Conservation (phyloP, 2,113 vertebrate species). For the Phaetusa simplex region DNA sequence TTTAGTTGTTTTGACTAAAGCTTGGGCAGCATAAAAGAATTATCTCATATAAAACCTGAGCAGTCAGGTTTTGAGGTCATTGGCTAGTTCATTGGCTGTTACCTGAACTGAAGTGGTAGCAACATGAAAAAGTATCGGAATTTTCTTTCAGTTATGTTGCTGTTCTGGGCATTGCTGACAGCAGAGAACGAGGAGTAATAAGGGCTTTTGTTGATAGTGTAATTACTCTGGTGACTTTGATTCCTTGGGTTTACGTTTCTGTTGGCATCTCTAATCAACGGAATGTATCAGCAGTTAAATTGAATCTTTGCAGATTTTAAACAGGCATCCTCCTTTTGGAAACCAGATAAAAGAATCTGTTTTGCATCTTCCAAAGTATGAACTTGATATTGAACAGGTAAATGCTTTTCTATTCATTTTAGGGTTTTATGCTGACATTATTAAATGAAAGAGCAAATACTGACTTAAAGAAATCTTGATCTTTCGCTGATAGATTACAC, state of each 20-base stretch:
- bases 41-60: background rate
- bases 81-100: background rate
- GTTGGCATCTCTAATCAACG: background rate
- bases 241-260: background rate
- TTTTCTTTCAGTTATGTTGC: background rate
- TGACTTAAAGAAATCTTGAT: background rate
- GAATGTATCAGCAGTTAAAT: background rate
- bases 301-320: constrained; percentile 86
- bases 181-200: background rate
- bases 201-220: background rate
- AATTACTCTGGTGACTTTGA: background rate
- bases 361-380: constrained; percentile 89
- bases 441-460: background rate
- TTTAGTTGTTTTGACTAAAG: background rate
- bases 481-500: background rate
- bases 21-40: background rate
- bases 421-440: constrained; percentile 68
- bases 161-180: background rate
- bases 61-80: background rate
- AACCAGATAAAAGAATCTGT: constrained; percentile 95
- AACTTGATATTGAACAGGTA: constrained; percentile 75
- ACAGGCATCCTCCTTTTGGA: constrained; percentile 96
- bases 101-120: background rate
- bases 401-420: background rate
- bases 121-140: background rate